A percentile compares a stretch with the other conserved stretches of the same genome.
Evolutionary conservation across 2,888 invertebrate species (phyloP).

Genomic region (Meta bourneti): DNA sequence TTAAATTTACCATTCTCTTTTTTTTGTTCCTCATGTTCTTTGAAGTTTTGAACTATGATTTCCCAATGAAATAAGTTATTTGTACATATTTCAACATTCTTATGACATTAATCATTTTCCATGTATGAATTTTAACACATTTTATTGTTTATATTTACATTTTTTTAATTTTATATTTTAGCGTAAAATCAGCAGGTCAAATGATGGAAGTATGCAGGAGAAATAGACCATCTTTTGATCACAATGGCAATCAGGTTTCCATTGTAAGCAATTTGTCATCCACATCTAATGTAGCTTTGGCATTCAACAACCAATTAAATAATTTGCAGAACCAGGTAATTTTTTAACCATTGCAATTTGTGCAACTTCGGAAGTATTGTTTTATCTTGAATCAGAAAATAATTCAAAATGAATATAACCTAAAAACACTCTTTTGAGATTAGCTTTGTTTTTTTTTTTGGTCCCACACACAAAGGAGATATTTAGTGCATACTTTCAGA

Average conservation of each 20-base stretch:
- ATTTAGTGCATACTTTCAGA: neutral
- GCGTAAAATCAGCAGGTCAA: conserved; percentile 96
- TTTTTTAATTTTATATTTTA: conserved; percentile 75
- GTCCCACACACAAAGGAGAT: too few relatives aligned
- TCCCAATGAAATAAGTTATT: too few relatives aligned
- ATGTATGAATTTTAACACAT: neutral
- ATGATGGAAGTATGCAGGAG: conserved; percentile 94
- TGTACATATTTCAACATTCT: too few relatives aligned
- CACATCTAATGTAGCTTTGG: conserved; percentile 92
- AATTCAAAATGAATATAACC: neutral
- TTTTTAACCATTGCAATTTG: neutral
- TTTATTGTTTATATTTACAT: neutral
- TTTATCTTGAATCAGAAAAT: neutral
- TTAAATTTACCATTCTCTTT: neutral
- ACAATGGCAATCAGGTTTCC: conserved; percentile 78
- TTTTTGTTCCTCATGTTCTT: neutral
- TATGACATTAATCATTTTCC: too few relatives aligned
- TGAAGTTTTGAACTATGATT: too few relatives aligned
- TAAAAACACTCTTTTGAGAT: neutral
- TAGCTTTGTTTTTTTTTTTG: neutral
- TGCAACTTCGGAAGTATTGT: neutral
- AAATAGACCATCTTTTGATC: conserved; percentile 78
- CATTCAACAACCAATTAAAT: conserved; percentile 88
- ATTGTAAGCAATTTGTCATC: conserved; percentile 89
- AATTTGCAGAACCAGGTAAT: conserved; percentile 81